Evolutionary conservation across 1,140 invertebrate species (phyloP).

Genomic region (Adoxophyes honmai): DNA sequence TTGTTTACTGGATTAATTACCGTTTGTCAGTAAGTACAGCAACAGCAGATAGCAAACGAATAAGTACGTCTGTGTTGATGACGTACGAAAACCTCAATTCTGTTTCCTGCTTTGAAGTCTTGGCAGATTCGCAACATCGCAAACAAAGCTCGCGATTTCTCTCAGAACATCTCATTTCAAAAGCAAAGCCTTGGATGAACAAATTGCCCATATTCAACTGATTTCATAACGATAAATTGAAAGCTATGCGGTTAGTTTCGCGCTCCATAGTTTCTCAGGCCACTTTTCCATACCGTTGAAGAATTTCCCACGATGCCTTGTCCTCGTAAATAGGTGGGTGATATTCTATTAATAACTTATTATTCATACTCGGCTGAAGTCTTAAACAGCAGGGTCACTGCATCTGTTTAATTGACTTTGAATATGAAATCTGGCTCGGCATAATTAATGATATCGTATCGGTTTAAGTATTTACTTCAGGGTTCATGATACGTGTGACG

Average conservation of each 20-base stretch:
- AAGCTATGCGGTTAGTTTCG: slow-evolving; percentile 4
- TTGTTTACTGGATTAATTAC: no score
- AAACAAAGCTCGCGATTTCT: not conserved
- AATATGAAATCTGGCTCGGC: not conserved
- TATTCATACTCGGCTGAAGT: not conserved
- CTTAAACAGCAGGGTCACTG: not conserved
- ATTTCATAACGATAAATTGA: slow-evolving; percentile 15
- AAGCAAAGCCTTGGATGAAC: slow-evolving; percentile 3
- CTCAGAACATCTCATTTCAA: not conserved
- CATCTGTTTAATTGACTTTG: not conserved
- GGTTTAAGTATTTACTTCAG: no score
- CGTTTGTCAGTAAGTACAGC: no score
- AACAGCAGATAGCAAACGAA: no score
- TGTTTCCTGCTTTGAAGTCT: slow-evolving; percentile 4
- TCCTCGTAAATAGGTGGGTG: slow-evolving; percentile 5
- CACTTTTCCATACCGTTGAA: slow-evolving; percentile 10
- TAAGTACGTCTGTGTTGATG: not conserved
- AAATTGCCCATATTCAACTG: slow-evolving; percentile 10
- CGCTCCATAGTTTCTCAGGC: slow-evolving; percentile 11
- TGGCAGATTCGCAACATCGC: slow-evolving; percentile 4
- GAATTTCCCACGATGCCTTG: slow-evolving; percentile 11
- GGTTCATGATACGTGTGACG: no score
- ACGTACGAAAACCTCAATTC: slow-evolving; percentile 6
- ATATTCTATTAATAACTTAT: slow-evolving; percentile 4
- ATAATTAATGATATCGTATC: no score